Percentiles rank a stretch among this genome's conserved stretches.
These are phyloP conservation scores for Manduca sexta DNA, from an alignment of 1,140 invertebrate species.

Conservation along the genomic window DNA sequence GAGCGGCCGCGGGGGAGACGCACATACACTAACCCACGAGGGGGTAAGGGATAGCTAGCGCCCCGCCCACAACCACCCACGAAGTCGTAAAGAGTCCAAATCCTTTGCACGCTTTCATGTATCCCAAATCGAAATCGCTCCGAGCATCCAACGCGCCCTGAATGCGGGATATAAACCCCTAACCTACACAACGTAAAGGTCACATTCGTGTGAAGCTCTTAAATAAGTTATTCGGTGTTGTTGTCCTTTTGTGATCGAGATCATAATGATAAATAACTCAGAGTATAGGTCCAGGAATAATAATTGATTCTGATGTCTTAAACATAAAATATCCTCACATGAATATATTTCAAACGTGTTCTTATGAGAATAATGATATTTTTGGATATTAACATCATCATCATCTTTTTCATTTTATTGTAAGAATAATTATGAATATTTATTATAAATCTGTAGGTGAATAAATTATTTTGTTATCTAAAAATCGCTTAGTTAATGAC, in stretches of 20 bases:
- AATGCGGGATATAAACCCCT: conserved; percentile 30
- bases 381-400: neutral
- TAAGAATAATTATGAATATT: no score
- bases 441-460: no score
- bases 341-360: conserved; percentile 11
- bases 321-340: conserved; percentile 43
- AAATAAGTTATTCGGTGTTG: conserved; percentile 64
- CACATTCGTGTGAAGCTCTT: conserved; percentile 33
- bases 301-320: conserved; percentile 71
- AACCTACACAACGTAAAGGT: conserved; percentile 28
- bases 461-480: no score
- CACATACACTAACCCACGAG: conserved; percentile 18
- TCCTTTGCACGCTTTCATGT: conserved; percentile 71
- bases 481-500: no score
- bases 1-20: conserved; percentile 51
- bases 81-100: conserved; percentile 69
- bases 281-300: conserved; percentile 59
- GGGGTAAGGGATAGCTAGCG: conserved; percentile 34
- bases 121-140: conserved; percentile 69
- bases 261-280: conserved; percentile 70
- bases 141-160: conserved; percentile 35
- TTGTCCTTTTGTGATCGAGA: conserved; percentile 65
- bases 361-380: neutral
- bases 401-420: neutral
- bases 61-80: conserved; percentile 70